Base-by-base conservation (phyloP, 2,888 invertebrate genomes). In the Biston stratarius region DNA sequence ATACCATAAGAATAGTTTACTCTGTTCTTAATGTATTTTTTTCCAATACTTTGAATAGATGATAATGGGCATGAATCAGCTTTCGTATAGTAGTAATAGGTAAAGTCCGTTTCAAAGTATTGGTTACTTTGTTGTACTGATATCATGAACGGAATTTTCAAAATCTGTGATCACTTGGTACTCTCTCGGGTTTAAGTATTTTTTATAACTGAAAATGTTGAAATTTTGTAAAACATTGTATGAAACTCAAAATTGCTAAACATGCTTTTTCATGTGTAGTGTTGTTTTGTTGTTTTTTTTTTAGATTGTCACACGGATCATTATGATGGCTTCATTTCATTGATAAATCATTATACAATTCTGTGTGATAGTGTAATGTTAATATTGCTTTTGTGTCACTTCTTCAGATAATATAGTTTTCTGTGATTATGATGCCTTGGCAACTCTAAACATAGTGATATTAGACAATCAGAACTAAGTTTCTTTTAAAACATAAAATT, bases 111-210 rank as follows among this genome's bases (percentile, higher is more conserved):
- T 86, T 87, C 86, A 80, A 79, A 78, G 80, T 79, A 77, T 90
- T 91, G 82, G 88, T 90, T 81, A 89, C 87, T 87, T 88, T 87
- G 87, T 86, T 86, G 88, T 87, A 90, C 88, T 90, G 80, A 83
- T 90, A 82, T 68, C 48, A 85, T 83, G 87, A 88, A 82, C 92
- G 92, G 92, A 88, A 77, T 80, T 86, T 86, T 92, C 90, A 86
- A 83, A 92, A 93, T 93, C 93, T 93, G 93, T 94, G 93, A 94
- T 93, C 90, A 92, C 90, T 87, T 92, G 90, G 93, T 94, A 94
- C 94, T 94, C 94, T 93, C 92, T 93, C 84, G 86, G 85, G 89
- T 85, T 91, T 90, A 92, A 91, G 89, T 86, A 82, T 89, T 89
- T 53, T 89, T 85, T 62, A 86, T 88, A 89, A 81, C 84, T 86